Conservation (phyloP, 53 echinoderm and acorn worm genomes). For the Pentamera pediparva region DNA sequence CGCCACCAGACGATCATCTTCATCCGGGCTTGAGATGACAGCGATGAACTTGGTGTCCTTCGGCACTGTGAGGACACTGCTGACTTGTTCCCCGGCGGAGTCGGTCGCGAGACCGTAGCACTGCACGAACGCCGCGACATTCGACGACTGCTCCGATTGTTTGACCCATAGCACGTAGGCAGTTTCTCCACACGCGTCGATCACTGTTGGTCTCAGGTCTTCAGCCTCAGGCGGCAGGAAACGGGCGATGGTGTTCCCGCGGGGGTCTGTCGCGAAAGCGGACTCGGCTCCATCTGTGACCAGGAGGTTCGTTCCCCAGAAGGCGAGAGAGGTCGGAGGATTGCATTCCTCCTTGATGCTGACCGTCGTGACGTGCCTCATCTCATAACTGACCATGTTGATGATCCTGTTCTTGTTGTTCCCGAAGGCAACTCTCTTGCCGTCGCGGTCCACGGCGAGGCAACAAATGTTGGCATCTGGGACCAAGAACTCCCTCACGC, state of each 20-base stretch:
- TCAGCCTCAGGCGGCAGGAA: not conserved
- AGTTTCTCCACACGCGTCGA: not conserved
- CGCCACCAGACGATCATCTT: not conserved
- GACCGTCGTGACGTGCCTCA: not conserved
- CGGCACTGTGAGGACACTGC: not conserved
- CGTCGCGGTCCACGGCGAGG: not conserved
- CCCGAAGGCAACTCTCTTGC: not conserved
- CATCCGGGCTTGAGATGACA: not conserved
- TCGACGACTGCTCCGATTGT: not conserved
- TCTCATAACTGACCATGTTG: not conserved
- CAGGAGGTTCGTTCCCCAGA: not conserved
- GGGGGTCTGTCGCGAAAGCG: not conserved
- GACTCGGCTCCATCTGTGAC: not conserved
- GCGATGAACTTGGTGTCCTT: not conserved
- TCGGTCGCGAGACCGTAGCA: not conserved
- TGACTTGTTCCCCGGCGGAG: not conserved
- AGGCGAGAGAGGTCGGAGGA: not conserved
- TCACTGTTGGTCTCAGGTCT: not conserved
- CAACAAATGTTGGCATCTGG: conserved; percentile 5
- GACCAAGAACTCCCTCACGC: not conserved
- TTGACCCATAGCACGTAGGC: conserved; percentile 9
- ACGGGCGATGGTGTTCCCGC: not conserved
- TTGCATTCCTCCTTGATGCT: not conserved
- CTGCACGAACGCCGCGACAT: not conserved
- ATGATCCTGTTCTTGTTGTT: conserved; percentile 10